Base-by-base conservation (phyloP, 2,888 invertebrate species). In the Colostygia pectinataria region DNA sequence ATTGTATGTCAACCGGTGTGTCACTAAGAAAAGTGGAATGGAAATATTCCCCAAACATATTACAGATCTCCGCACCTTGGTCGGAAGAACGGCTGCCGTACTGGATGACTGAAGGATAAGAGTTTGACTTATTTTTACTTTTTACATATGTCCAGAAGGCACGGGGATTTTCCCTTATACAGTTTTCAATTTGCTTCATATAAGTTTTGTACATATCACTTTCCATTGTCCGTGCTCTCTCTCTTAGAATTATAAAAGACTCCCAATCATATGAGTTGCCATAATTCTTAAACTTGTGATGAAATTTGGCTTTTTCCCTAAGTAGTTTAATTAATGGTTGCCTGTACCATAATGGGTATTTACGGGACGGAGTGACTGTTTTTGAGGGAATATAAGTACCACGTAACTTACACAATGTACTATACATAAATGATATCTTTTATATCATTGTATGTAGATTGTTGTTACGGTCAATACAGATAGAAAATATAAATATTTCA, bases 11-110 rank as follows among this genome's bases (percentile, higher is more conserved):
- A 24, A 2, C 5, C n/a, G 24, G 7, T 24, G 24, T 0, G 5
- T 14, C n/a, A 7, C 4, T 24, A 6, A 25, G 8, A 37, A 37
- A 37, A 4, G 42, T 42, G 3, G 42, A 42, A 4, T 42, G 42
- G n/a, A 42, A 42, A 8, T 33, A 42, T 10, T 42, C 33, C 1
- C 18, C 15, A 27, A 42, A 42, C 42, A 41, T 41, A 15, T 41
- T 41, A 25, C 41, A 32, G 1, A 32, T 41, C 1, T 41, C 41
- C 3, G 24, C 18, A 8, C 42, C 42, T 8, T 25, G 24, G 7
- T 33, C 34, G 4, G 42, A 42, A 0, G 33, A 27, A 1, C 18
- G 9, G 4, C 2, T n/a, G 15, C 33, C 33, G 7, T 3, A 34
- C 14, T 25, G 15, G n/a, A 42, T 14, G 1, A 34, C 42, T 1